Evolutionary conservation across 2,113 vertebrate genomes (phyloP), one percentile per base, ranked within the genome.

Genomic region (Limanda limanda): DNA sequence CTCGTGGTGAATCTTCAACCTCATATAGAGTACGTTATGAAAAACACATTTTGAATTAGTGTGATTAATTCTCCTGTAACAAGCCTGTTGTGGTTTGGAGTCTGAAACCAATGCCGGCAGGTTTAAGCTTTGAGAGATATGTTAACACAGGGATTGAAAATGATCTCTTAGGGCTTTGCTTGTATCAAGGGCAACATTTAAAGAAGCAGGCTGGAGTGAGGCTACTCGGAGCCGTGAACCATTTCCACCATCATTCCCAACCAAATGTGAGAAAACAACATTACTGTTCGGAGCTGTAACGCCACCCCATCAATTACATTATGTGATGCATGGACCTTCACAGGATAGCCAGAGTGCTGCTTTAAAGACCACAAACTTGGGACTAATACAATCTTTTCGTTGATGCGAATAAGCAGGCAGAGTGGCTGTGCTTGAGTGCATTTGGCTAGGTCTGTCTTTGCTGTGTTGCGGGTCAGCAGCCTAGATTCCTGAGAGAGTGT

Each of bases 351-450:
- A 78, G 71, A 88, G 84, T 84, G 87, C 74, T 73, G 84, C 84
- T 84, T 79, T 82, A 74, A 86, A 88, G 84, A 88, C 74, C 83
- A 68, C 86, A 90, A 91, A 86, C 78, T 76, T 76, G 47, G 82
- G 78, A 78, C 71, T 88, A 89, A 91, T 85, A 88, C 84, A 85
- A 87, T 58, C 23, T 92, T 80, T 87, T 78, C 45, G 48, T 70
- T 82, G 89, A 91, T 82, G 86, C 69, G 85, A 88, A 81, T 84
- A 81, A 87, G 83, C 73, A 2, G 63, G 52, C 82, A 85, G 68
- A 88, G 85, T 82, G 81, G 82, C 81, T 86, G 74, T 80, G 88
- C 84, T 85, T 79, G 86, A 89, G 84, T 85, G 88, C 91, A 85
- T 85, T 87, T 84, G 87, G 84, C 69, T 47, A n/a, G 88, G 88